Evolutionary conservation across 2,888 invertebrate species (phyloP).

Genomic region (Drosophila lutescens): DNA sequence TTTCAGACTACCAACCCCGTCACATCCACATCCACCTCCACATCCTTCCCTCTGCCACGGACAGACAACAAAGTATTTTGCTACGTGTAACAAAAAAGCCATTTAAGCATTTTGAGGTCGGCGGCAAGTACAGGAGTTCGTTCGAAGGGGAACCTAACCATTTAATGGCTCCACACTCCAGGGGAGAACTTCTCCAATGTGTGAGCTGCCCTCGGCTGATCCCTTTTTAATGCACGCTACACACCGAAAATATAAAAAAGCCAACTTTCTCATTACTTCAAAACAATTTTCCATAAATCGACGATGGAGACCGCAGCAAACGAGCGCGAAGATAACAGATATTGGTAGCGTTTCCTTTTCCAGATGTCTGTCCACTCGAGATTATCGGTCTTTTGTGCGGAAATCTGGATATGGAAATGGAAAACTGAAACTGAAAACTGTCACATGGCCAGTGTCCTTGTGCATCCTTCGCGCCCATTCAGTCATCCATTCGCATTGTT

Average conservation of each 20-base stretch:
- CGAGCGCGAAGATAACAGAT: conserved; percentile 33
- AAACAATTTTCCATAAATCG: conserved; percentile 82
- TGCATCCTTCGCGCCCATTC: conserved; percentile 33
- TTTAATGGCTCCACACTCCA: conserved; percentile 70
- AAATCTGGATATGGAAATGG: conserved; percentile 14
- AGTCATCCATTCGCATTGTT: conserved; percentile 51
- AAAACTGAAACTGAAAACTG: conserved; percentile 32
- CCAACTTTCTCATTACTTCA: conserved; percentile 74
- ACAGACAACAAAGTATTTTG: conserved; percentile 79
- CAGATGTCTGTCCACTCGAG: conserved; percentile 14
- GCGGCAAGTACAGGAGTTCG: conserved; percentile 27
- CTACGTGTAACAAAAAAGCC: conserved; percentile 81
- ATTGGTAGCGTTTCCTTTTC: conserved; percentile 22
- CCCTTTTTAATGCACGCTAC: conserved; percentile 75
- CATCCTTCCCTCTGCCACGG: conserved; percentile 22
- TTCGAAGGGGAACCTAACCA: conserved; percentile 58
- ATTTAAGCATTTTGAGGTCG: conserved; percentile 79
- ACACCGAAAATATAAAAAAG: conserved; percentile 34
- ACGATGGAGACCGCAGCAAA: conserved; percentile 37
- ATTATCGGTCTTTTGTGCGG: conserved; percentile 23
- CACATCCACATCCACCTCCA: not conserved
- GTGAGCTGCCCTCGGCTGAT: conserved; percentile 61
- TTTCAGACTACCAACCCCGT: not conserved
- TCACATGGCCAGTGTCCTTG: conserved; percentile 32
- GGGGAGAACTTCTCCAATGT: conserved; percentile 20